Evolutionary conservation across 2,113 vertebrate genomes (phyloP).

Genomic region (Megaleporinus macrocephalus): DNA sequence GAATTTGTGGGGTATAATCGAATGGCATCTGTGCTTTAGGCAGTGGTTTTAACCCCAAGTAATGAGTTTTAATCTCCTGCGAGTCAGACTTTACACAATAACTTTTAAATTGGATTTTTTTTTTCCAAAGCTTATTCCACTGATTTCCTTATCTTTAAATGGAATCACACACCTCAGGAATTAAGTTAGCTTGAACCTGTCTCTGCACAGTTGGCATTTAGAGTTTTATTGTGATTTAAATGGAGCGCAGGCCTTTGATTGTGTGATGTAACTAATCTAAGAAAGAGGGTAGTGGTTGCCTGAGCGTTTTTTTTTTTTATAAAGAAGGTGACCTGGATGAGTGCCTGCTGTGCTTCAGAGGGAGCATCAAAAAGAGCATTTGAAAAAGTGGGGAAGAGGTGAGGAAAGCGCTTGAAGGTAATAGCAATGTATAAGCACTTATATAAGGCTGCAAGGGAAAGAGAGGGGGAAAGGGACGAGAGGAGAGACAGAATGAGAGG

Average conservation of each 20-base stretch:
- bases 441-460: slow-evolving; percentile 9
- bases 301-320: slow-evolving; percentile 11
- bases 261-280: slow-evolving; percentile 2
- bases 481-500: background rate
- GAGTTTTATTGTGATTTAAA: slow-evolving; percentile 62
- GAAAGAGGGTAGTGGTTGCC: background rate
- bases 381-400: background rate
- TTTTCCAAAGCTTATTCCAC: slow-evolving; percentile 48
- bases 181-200: slow-evolving; percentile 56
- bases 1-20: slow-evolving; percentile 28
- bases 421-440: background rate
- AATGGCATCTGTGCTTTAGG: slow-evolving; percentile 42
- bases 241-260: slow-evolving; percentile 1
- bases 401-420: background rate
- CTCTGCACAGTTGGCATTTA: slow-evolving; percentile 41
- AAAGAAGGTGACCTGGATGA: background rate
- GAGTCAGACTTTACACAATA: slow-evolving; percentile 38
- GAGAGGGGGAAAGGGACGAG: background rate
- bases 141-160: slow-evolving; percentile 47
- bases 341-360: background rate
- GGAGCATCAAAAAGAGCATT: background rate
- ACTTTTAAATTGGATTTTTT: slow-evolving; percentile 30
- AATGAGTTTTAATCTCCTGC: slow-evolving; percentile 63
- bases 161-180: slow-evolving; percentile 51
- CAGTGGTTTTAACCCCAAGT: slow-evolving; percentile 54